Evolutionary conservation across 2,888 invertebrate species (phyloP), one percentile per base, ranked within the genome.

Genomic region (Melanchra persicariae): DNA sequence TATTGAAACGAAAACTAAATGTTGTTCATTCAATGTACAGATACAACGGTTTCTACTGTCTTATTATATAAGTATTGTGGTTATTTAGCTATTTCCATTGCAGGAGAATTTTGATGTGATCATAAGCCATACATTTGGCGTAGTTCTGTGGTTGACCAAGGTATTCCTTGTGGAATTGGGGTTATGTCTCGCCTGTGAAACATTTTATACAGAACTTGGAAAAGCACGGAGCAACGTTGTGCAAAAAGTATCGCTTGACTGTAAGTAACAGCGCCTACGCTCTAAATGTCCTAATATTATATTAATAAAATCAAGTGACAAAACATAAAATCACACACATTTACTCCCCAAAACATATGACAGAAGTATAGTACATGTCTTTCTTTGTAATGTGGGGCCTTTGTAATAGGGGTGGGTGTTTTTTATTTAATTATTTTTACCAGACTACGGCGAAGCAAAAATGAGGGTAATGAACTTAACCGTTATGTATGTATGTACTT

Each of bases 161-260:
- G 65, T 78, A 5, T 66, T 77, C 0, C 12, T 71, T 0, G 71
- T 78, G 2, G 82, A 82, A 30, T 52, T 82, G 15, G 66, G 62
- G 0, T 19, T 79, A 12, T 77, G 82, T 22, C 15, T 82, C 12
- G 62, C 55, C 30, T 77, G 66, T 10, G 79, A 79, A 78, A 54
- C 30, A 24, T 82, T 79, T 54, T 71, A 64, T 58, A 15, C 43
- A 22, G 82, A 82, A 64, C 15, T 82, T 19, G 47, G 8, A 22
- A 67, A 30, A 61, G 72, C 72, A 4, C 26, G 19, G 1, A 64
- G 51, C 2, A 79, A 62, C 63, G 52, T 77, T 1, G 26, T 71
- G 17, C 49, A 17, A 1, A 77, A 77, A 63, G 17, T 77, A 45
- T 30, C 82, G 1, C 40, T 71, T 1, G 79, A 79, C 12, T 60